These are phyloP conservation scores for Oscheius onirici DNA, from an alignment of 2,888 invertebrate genomes.

Conservation along the genomic window DNA sequence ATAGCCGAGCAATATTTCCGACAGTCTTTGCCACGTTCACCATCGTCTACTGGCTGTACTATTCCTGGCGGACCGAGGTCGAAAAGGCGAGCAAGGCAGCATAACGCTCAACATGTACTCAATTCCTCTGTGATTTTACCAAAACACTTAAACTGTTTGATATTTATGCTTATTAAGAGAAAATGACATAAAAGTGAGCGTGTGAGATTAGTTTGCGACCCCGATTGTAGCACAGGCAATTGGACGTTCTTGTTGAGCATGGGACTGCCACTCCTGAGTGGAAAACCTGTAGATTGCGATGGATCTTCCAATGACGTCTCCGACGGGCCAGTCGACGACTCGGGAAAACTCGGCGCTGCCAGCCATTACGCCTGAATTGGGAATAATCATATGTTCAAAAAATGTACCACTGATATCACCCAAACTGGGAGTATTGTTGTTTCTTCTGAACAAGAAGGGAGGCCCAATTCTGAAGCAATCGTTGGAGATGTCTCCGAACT, in stretches of 20 bases:
- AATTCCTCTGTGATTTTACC: constrained; percentile 18
- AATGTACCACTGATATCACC: constrained; percentile 37
- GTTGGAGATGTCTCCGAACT: constrained; percentile 54
- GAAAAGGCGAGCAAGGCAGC: constrained; percentile 1
- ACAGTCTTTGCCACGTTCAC: constrained; percentile 61
- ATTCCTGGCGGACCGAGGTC: constrained; percentile 36
- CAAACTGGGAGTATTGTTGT: constrained; percentile 34
- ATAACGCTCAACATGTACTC: constrained; percentile 17
- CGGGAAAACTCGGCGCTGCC: constrained; percentile 43
- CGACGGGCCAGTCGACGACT: constrained; percentile 52
- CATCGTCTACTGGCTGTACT: constrained; percentile 66
- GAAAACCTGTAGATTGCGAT: constrained; percentile 48
- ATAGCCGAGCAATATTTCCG: constrained; percentile 67
- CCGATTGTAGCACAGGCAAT: constrained; percentile 56
- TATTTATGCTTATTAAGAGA: constrained; percentile 2
- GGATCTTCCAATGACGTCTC: constrained; percentile 53
- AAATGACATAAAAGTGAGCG: constrained; percentile 12
- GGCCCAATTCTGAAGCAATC: constrained; percentile 47
- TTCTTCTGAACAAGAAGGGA: constrained; percentile 38
- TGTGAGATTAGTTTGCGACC: constrained; percentile 38
- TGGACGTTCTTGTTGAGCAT: constrained; percentile 42
- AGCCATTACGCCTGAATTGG: neutral
- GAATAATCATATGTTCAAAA: neutral
- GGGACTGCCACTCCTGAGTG: constrained; percentile 42
- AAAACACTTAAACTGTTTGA: neutral